These are phyloP conservation scores for Melanogrammus aeglefinus DNA, from an alignment of 2,797 vertebrate genomes.

Conservation along the genomic window DNA sequence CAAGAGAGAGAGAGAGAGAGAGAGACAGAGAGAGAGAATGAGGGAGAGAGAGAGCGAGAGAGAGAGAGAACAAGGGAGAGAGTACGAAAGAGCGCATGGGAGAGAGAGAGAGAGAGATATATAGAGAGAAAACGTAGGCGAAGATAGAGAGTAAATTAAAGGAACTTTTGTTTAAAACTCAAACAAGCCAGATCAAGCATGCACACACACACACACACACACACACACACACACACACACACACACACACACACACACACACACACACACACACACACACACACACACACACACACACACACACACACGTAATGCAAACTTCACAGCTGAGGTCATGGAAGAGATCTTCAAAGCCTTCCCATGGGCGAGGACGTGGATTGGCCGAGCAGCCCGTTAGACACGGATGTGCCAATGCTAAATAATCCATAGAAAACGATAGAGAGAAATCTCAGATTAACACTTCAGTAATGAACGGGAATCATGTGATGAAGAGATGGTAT, in stretches of 20 bases:
- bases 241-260: neutral
- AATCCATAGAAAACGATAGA: neutral
- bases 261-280: conserved; percentile 8
- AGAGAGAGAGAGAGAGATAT: neutral
- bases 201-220: neutral
- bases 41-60: neutral
- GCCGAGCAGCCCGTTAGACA: neutral
- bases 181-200: neutral
- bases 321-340: conserved; percentile 13
- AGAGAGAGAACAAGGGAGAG: neutral
- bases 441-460: neutral
- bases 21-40: neutral
- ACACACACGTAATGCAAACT: conserved; percentile 12
- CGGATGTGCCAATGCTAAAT: neutral
- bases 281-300: conserved; percentile 5
- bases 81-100: neutral
- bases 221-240: neutral
- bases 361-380: neutral
- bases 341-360: neutral
- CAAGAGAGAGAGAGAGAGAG: neutral
- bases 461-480: neutral
- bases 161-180: neutral
- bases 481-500: neutral
- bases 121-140: neutral
- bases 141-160: neutral